Evolutionary conservation across 2,888 invertebrate species (phyloP).

Genomic region (Drosophila borborema): DNA sequence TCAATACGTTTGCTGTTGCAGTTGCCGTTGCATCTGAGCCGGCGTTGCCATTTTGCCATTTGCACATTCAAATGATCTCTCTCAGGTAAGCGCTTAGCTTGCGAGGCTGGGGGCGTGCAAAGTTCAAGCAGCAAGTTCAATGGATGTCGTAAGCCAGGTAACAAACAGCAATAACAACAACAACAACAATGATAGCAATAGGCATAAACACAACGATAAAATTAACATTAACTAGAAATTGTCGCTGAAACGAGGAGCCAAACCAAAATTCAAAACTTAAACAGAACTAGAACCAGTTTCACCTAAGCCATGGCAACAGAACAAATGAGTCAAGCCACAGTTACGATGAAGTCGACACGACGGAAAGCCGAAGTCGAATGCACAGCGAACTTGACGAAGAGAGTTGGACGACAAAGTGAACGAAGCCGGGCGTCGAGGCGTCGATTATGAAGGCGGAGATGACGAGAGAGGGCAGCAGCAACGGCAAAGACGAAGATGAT

Average conservation of each 20-base stretch:
- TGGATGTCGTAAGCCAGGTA: constrained; percentile 36
- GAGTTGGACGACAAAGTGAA: neutral
- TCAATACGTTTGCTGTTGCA: constrained; percentile 27
- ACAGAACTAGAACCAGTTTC: constrained; percentile 51
- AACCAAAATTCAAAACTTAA: constrained; percentile 20
- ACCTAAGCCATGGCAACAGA: constrained; percentile 26
- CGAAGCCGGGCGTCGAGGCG: neutral
- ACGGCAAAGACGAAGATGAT: neutral
- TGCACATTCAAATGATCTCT: constrained; percentile 35
- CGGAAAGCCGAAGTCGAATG: neutral
- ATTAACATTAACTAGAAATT: constrained; percentile 11
- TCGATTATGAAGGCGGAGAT: neutral
- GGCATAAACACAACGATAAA: constrained; percentile 10
- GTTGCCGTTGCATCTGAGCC: constrained; percentile 14
- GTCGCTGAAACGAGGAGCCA: constrained; percentile 17
- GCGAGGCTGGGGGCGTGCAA: constrained; percentile 26
- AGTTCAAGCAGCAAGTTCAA: constrained; percentile 75
- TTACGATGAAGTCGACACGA: neutral
- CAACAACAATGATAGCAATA: constrained; percentile 2
- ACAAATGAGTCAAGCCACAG: constrained; percentile 5
- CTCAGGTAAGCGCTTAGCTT: constrained; percentile 17
- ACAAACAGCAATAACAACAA: neutral
- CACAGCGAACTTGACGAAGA: neutral
- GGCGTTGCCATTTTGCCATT: constrained; percentile 15
- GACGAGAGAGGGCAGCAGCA: constrained; percentile 2